These are phyloP conservation scores for Danio kyathit DNA, from an alignment of 2,797 vertebrate genomes.

Conservation along the genomic window DNA sequence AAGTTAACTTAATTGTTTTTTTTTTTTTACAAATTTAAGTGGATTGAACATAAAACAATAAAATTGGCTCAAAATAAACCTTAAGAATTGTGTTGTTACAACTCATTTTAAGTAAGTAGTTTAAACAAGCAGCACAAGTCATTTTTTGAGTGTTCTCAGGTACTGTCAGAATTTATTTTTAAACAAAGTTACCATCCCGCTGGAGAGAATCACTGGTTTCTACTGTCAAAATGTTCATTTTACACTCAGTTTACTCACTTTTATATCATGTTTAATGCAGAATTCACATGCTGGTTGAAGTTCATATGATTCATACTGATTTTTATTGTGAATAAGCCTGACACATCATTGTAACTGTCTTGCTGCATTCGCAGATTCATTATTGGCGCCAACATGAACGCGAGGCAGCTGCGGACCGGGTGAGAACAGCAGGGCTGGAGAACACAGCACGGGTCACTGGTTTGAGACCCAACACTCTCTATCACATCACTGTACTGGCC, in stretches of 20 bases:
- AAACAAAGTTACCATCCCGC: too few relatives aligned
- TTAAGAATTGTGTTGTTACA: too few relatives aligned
- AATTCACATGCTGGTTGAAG: not conserved
- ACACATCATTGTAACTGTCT: not conserved
- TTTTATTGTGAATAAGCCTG: not conserved
- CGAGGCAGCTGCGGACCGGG: constrained; percentile 93
- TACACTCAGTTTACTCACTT: not conserved
- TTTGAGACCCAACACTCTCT: constrained; percentile 90
- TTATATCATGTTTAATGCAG: not conserved
- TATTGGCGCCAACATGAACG: constrained; percentile 95
- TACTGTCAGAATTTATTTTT: too few relatives aligned
- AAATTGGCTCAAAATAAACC: too few relatives aligned
- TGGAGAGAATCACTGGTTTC: too few relatives aligned
- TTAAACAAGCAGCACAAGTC: too few relatives aligned
- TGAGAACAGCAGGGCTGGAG: constrained; percentile 88
- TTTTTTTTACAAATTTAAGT: too few relatives aligned
- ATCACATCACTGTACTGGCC: constrained; percentile 89
- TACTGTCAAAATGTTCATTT: not conserved
- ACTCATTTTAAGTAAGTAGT: too few relatives aligned
- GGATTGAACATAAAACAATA: too few relatives aligned
- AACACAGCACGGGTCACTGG: constrained; percentile 84
- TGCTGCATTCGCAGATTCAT: constrained; percentile 82
- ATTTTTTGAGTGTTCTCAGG: too few relatives aligned
- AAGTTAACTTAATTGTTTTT: too few relatives aligned
- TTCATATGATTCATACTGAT: not conserved